These are phyloP conservation scores for Notothenia rossii DNA, from an alignment of 2,113 vertebrate genomes.

Conservation along the genomic window DNA sequence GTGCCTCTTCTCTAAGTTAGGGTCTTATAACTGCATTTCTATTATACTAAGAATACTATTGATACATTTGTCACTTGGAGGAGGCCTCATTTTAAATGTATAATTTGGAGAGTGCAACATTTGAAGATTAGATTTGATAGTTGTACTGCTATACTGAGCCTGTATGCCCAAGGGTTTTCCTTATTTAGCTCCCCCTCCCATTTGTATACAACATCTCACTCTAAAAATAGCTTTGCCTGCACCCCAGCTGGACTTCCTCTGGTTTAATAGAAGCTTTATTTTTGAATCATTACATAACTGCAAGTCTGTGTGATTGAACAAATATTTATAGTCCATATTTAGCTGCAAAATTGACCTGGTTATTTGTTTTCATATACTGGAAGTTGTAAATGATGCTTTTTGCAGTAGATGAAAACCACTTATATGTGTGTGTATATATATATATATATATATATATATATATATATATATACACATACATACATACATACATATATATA, in stretches of 20 bases:
- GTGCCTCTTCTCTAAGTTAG: neutral
- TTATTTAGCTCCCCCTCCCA: conserved; percentile 36
- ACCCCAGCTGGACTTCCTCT: conserved; percentile 42
- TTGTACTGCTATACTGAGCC: conserved; percentile 36
- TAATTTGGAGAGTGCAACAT: conserved; percentile 6
- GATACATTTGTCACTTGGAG: too few species aligned
- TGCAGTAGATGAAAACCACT: neutral
- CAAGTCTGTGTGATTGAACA: conserved; percentile 19
- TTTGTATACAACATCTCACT: conserved; percentile 57
- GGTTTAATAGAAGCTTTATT: conserved; percentile 49
- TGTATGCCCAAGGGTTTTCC: conserved; percentile 16
- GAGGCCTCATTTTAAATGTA: neutral
- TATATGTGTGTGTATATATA: neutral
- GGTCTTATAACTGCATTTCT: too few species aligned
- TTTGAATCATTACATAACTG: conserved; percentile 43
- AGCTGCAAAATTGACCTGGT: neutral
- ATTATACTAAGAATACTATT: too few species aligned
- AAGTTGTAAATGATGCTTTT: neutral
- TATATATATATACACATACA: too few species aligned
- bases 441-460: neutral
- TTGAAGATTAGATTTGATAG: conserved; percentile 21
- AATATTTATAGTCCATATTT: neutral
- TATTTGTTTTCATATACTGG: neutral
- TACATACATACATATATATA: too few species aligned
- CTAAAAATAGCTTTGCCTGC: conserved; percentile 73